phyloP scores from a whole-genome alignment of 2,797 vertebrate genomes.

The Eleutherodactylus coqui region DNA sequence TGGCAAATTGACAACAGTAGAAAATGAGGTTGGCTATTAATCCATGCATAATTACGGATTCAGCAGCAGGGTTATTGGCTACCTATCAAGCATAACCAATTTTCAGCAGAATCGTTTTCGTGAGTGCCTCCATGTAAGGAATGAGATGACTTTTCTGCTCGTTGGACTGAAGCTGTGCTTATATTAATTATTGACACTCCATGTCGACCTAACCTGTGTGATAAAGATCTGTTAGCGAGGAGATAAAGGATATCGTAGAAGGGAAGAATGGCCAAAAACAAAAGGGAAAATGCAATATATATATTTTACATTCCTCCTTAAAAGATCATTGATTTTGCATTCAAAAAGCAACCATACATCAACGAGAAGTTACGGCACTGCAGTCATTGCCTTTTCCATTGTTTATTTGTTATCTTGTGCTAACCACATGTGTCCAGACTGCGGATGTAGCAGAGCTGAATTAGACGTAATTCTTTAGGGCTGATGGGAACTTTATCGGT shows the following conservation, averaged over 20 bases:
- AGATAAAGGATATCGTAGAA: slow-evolving; percentile 8
- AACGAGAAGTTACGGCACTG: background rate
- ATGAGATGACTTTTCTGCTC: slow-evolving; percentile 45
- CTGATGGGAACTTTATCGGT: no score
- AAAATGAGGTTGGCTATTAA: slow-evolving; percentile 60
- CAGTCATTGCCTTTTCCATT: background rate
- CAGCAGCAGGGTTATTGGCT: slow-evolving; percentile 60
- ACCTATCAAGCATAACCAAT: slow-evolving; percentile 58
- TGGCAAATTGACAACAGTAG: slow-evolving; percentile 58
- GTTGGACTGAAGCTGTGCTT: slow-evolving; percentile 42
- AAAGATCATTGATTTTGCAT: slow-evolving; percentile 38
- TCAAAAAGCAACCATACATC: background rate
- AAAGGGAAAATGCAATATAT: background rate
- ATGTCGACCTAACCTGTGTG: slow-evolving; percentile 17
- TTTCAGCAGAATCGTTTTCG: slow-evolving; percentile 43
- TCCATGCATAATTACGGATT: slow-evolving; percentile 60
- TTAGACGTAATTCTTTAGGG: background rate
- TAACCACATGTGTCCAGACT: slow-evolving; percentile 6
- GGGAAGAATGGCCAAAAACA: background rate
- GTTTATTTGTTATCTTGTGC: slow-evolving; percentile 28
- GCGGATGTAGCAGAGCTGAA: background rate
- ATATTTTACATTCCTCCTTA: background rate
- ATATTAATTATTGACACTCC: slow-evolving; percentile 46
- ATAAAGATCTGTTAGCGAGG: slow-evolving; percentile 27
- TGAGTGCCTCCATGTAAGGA: slow-evolving; percentile 23